These are phyloP conservation scores for Gortyna flavago DNA, from an alignment of 2,888 invertebrate species.

Conservation along the genomic window DNA sequence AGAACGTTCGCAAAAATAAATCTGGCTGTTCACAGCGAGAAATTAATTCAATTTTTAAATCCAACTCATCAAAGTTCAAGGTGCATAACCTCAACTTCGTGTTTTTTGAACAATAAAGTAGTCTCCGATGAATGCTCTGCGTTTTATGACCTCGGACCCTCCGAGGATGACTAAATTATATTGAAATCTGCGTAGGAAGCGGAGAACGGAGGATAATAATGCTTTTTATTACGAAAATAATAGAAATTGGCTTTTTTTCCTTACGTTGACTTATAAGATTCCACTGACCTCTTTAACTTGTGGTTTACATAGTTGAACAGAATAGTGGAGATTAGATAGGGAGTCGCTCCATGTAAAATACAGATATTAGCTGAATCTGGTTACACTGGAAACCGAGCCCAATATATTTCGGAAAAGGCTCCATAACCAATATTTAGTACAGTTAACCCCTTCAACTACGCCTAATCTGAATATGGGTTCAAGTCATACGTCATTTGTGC, in stretches of 20 bases:
- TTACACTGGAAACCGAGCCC: neutral
- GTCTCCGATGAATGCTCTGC: conserved; percentile 26
- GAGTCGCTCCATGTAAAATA: neutral
- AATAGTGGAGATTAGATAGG: neutral
- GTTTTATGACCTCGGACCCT: conserved; percentile 20
- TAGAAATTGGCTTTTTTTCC: conserved; percentile 2
- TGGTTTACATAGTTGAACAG: neutral
- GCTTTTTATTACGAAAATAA: conserved; percentile 23
- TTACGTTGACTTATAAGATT: conserved; percentile 13
- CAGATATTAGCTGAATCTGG: neutral
- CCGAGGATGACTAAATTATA: conserved; percentile 28
- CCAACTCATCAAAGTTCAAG: conserved; percentile 15
- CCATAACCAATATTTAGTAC: neutral
- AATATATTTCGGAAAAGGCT: neutral
- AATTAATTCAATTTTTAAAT: conserved; percentile 16
- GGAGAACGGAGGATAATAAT: neutral
- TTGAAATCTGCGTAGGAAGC: conserved; percentile 33
- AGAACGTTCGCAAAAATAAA: neutral
- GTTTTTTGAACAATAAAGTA: conserved; percentile 32
- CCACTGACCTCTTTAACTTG: neutral
- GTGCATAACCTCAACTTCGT: conserved; percentile 12
- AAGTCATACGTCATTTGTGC: too few species aligned
- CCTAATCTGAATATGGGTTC: too few species aligned
- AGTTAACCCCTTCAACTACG: too few species aligned
- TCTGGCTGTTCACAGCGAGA: neutral